phyloP scores from a whole-genome alignment of 23 tunicate species.

The Halocynthia aurantium region DNA sequence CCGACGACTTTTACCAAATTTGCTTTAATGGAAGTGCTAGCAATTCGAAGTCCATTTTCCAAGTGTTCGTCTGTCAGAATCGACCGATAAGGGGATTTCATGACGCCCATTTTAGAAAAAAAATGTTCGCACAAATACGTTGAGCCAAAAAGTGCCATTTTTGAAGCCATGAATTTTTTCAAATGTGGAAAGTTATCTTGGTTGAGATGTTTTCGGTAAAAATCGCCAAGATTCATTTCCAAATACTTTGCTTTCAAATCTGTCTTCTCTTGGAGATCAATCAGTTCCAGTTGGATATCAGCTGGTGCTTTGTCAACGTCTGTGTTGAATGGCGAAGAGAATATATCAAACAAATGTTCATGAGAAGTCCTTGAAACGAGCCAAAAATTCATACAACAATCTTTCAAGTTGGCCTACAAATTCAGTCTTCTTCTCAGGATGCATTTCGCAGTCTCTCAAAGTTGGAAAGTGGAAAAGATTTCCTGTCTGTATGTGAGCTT shows the following conservation, averaged over 20 bases:
- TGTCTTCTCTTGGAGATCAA: constrained; percentile 35
- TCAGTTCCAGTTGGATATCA: constrained; percentile 49
- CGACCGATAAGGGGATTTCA: constrained; percentile 26
- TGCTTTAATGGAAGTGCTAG: constrained; percentile 32
- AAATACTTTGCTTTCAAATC: constrained; percentile 29
- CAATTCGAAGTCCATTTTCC: constrained; percentile 54
- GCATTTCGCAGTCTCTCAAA: constrained; percentile 19
- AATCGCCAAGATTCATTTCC: constrained; percentile 51
- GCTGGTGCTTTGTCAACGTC: constrained; percentile 32
- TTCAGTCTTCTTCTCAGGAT: constrained; percentile 27
- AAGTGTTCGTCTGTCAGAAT: constrained; percentile 43
- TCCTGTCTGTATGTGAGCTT: constrained; percentile 19
- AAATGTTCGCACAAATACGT: constrained; percentile 41
- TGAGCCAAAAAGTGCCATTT: constrained; percentile 21
- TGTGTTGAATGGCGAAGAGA: constrained; percentile 34
- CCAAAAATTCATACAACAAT: constrained; percentile 27
- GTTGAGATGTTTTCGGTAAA: constrained; percentile 43
- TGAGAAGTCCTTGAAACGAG: constrained; percentile 40
- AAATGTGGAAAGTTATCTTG: constrained; percentile 37
- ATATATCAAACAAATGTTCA: constrained; percentile 52
- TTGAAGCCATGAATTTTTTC: constrained; percentile 35
- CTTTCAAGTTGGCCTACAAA: constrained; percentile 13
- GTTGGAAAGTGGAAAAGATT: constrained; percentile 29
- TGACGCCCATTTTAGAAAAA: constrained; percentile 42
- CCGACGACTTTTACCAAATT: constrained; percentile 16